Percentiles rank a stretch among this genome's conserved stretches.
Conservation (phyloP, 1,140 invertebrate species). For the Drosophila busckii region DNA sequence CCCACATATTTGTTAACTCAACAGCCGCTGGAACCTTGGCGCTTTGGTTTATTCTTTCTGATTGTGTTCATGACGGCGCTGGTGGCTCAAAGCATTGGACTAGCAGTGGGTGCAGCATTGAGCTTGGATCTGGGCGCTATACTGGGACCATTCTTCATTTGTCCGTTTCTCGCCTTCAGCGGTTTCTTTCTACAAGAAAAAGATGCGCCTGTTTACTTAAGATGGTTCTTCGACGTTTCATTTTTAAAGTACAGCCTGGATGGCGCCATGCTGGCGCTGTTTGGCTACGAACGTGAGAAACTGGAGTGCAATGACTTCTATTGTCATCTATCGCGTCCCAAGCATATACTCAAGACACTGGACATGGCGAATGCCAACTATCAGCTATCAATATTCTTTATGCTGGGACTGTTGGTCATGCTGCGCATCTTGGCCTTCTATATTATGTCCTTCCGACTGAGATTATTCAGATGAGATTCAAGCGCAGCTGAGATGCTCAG, state of each 20-base stretch:
- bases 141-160: slow-evolving; percentile 89
- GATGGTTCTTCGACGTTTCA: slow-evolving; percentile 93
- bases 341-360: slow-evolving; percentile 84
- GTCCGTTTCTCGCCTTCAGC: slow-evolving; percentile 92
- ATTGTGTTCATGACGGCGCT: slow-evolving; percentile 89
- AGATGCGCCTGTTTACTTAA: slow-evolving; percentile 88
- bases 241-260: slow-evolving; percentile 89
- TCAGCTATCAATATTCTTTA: slow-evolving; percentile 47
- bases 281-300: slow-evolving; percentile 85
- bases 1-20: slow-evolving; percentile 91
- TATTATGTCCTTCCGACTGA: slow-evolving; percentile 74
- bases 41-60: slow-evolving; percentile 85
- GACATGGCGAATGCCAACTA: slow-evolving; percentile 84
- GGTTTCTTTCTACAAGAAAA: slow-evolving; percentile 93
- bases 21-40: slow-evolving; percentile 85
- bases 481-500: background rate
- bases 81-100: slow-evolving; percentile 89
- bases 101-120: slow-evolving; percentile 90
- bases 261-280: slow-evolving; percentile 83
- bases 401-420: slow-evolving; percentile 53
- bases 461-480: slow-evolving; percentile 67
- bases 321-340: slow-evolving; percentile 86
- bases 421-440: slow-evolving; percentile 72
- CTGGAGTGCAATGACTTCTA: slow-evolving; percentile 83
- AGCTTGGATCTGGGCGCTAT: slow-evolving; percentile 90